phyloP scores from a whole-genome alignment of 2,888 invertebrate species.

The Alsophila aescularia region DNA sequence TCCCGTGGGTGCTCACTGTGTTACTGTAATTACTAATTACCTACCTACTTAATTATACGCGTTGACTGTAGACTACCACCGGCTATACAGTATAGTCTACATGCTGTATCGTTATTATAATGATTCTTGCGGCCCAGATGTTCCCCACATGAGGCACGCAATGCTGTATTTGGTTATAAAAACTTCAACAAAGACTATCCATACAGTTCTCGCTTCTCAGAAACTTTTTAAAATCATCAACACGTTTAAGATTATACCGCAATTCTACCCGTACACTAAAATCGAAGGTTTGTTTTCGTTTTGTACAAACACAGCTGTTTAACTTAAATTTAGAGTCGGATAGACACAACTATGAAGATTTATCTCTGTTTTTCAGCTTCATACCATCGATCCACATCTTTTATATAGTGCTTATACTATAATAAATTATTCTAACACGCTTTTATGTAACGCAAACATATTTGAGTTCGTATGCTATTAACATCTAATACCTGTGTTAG shows the following conservation, averaged over 20 bases:
- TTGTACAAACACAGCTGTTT: slow-evolving; percentile 21
- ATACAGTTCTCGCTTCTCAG: background rate
- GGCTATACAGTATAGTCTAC: too few relatives aligned
- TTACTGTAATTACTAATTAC: slow-evolving; percentile 14
- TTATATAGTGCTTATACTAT: slow-evolving; percentile 7
- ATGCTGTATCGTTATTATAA: background rate
- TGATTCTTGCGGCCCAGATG: slow-evolving; percentile 12
- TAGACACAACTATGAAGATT: background rate
- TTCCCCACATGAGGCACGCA: slow-evolving; percentile 9
- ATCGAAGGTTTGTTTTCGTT: slow-evolving; percentile 8
- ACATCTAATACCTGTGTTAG: slow-evolving; percentile 20
- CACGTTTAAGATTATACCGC: background rate
- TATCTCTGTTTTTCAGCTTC: slow-evolving; percentile 14
- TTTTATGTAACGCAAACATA: slow-evolving; percentile 30
- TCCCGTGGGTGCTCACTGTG: slow-evolving; percentile 3
- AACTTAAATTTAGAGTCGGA: slow-evolving; percentile 14
- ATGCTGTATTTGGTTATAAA: slow-evolving; percentile 3
- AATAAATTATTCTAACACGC: slow-evolving; percentile 24
- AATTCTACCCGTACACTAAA: slow-evolving; percentile 1
- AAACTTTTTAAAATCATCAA: slow-evolving; percentile 5
- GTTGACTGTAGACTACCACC: background rate
- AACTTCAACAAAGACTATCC: slow-evolving; percentile 8
- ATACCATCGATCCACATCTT: slow-evolving; percentile 14
- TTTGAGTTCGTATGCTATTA: slow-evolving; percentile 25
- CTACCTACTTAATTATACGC: slow-evolving; percentile 15